These are phyloP conservation scores for Ephestia elutella DNA, from an alignment of 1,140 invertebrate genomes.

Conservation along the genomic window DNA sequence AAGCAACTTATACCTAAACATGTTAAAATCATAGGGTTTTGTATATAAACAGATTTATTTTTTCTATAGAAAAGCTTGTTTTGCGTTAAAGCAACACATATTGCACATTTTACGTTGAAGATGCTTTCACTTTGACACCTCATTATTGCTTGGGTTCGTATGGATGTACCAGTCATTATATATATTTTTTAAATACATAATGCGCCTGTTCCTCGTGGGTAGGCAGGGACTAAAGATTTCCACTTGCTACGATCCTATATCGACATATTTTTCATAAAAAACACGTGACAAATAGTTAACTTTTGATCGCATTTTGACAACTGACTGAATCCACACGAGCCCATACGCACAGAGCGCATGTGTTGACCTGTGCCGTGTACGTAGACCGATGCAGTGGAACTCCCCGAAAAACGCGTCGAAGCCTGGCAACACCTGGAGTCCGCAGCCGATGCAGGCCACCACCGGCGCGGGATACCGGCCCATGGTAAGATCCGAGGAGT, in stretches of 20 bases:
- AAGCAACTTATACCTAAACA: background rate
- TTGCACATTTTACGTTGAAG: background rate
- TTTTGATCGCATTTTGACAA: too few relatives aligned
- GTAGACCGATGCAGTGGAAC: slow-evolving; percentile 88
- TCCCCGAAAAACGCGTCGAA: slow-evolving; percentile 89
- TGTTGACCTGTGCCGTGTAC: slow-evolving; percentile 26
- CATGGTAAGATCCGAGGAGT: slow-evolving; percentile 78
- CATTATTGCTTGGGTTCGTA: background rate
- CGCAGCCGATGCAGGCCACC: slow-evolving; percentile 89
- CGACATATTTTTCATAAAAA: too few relatives aligned
- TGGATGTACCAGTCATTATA: background rate
- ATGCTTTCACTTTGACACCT: slow-evolving; percentile 9
- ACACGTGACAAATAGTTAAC: too few relatives aligned
- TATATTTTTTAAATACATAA: too few relatives aligned
- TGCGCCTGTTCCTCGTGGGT: too few relatives aligned
- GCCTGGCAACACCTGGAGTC: slow-evolving; percentile 84
- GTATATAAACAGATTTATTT: background rate
- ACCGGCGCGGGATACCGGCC: slow-evolving; percentile 89
- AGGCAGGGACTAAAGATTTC: too few relatives aligned
- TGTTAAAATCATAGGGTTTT: background rate
- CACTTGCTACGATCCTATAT: too few relatives aligned
- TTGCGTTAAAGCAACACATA: background rate
- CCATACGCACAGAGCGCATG: slow-evolving; percentile 11
- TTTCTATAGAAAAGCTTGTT: background rate
- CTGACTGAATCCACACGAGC: slow-evolving; percentile 6